A percentile compares a stretch with the other conserved stretches of the same genome.
phyloP scores from a whole-genome alignment of 2,113 vertebrate genomes.

The Nannobrachium achirus region DNA sequence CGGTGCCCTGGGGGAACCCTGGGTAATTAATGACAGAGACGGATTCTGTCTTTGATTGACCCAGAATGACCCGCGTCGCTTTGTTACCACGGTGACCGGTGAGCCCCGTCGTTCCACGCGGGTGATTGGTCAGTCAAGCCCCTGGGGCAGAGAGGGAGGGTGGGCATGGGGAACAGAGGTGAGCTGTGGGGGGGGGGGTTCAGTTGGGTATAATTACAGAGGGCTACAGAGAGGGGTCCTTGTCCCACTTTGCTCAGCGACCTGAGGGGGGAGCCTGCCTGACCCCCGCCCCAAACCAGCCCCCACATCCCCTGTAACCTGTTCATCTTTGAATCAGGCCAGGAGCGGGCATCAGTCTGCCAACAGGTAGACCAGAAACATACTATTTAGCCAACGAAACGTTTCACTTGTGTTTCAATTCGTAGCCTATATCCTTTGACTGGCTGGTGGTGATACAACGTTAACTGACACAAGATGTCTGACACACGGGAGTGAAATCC shows the following conservation, averaged over 20 bases:
- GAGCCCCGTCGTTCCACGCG: conserved; percentile 51
- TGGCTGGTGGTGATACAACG: too few relatives aligned
- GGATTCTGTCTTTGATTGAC: conserved; percentile 71
- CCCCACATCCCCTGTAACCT: not conserved
- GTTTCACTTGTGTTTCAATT: too few relatives aligned
- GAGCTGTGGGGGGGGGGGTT: conserved; percentile 30
- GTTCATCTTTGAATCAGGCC: conserved; percentile 35
- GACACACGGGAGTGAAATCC: too few relatives aligned
- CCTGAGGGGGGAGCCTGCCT: conserved; percentile 37
- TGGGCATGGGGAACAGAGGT: conserved; percentile 45
- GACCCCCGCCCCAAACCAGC: conserved; percentile 13
- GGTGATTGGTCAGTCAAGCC: conserved; percentile 53
- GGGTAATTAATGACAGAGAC: conserved; percentile 74
- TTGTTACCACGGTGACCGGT: conserved; percentile 57
- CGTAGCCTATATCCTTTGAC: too few relatives aligned
- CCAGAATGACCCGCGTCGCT: conserved; percentile 60
- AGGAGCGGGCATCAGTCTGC: conserved; percentile 44
- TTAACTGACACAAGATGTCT: too few relatives aligned
- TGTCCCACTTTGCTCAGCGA: conserved; percentile 59
- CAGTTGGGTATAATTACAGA: conserved; percentile 70
- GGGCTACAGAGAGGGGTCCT: conserved; percentile 52
- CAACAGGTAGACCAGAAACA: not conserved
- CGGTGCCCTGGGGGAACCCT: conserved; percentile 59
- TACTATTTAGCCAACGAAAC: too few relatives aligned
- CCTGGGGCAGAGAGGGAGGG: conserved; percentile 56